These are phyloP conservation scores for Cephus cinctus DNA, from an alignment of 1,140 invertebrate genomes.

Conservation along the genomic window DNA sequence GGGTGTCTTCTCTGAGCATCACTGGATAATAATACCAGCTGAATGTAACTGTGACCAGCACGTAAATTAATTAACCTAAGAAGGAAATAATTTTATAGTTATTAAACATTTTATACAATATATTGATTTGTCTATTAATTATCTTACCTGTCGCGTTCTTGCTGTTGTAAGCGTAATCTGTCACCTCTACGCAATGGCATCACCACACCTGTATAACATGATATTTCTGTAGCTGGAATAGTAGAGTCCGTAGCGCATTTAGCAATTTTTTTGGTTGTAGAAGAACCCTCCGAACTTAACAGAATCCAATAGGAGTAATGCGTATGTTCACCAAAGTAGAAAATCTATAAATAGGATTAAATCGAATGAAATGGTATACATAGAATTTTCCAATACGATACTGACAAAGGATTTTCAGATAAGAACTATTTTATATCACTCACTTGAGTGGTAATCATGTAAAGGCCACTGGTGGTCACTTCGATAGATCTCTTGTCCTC, in stretches of 20 bases:
- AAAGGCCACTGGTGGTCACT: constrained; percentile 43
- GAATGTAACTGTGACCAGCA: constrained; percentile 44
- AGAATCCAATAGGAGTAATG: constrained; percentile 47
- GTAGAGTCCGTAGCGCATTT: constrained; percentile 41
- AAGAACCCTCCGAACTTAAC: constrained; percentile 38
- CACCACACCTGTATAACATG: constrained; percentile 43
- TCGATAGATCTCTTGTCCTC: constrained; percentile 45
- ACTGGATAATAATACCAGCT: constrained; percentile 39
- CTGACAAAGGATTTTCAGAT: neutral
- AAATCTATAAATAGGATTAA: constrained; percentile 32
- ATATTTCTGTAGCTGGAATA: constrained; percentile 32
- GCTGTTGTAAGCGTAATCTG: constrained; percentile 42
- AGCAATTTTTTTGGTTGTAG: constrained; percentile 30
- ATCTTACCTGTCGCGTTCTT: constrained; percentile 39
- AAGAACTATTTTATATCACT: constrained; percentile 1
- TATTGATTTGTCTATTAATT: constrained; percentile 5
- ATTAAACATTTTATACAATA: too few relatives aligned
- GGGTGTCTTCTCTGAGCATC: constrained; percentile 17
- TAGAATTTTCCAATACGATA: neutral
- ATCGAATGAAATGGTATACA: neutral
- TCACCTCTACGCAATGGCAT: constrained; percentile 37
- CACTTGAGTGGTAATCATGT: constrained; percentile 49
- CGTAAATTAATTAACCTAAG: constrained; percentile 45
- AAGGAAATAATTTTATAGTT: too few relatives aligned
- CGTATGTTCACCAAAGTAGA: constrained; percentile 39